Conservation (phyloP, 2,797 vertebrate species). For the Phrynocephalus guinanensis region DNA sequence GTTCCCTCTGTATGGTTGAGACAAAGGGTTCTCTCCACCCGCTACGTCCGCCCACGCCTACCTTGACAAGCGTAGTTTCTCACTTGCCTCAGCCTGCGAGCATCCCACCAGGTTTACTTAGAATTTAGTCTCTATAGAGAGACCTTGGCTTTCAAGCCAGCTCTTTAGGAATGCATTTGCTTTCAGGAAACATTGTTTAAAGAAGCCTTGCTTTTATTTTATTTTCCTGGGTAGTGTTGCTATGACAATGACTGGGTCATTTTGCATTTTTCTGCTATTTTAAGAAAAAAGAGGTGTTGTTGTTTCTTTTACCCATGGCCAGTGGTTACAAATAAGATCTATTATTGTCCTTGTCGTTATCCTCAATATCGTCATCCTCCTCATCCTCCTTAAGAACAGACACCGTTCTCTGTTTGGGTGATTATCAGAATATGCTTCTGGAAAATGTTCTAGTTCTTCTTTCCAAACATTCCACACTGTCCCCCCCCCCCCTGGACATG, state of each 20-base stretch:
- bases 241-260: not conserved
- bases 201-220: too few species aligned
- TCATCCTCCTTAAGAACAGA: not conserved
- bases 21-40: not conserved
- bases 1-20: not conserved
- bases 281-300: not conserved
- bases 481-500: not conserved
- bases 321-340: not conserved
- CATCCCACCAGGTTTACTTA: not conserved
- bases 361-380: too few species aligned
- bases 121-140: not conserved
- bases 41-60: not conserved
- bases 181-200: not conserved
- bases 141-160: conserved; percentile 1
- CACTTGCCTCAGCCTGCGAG: not conserved
- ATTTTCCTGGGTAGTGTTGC: not conserved
- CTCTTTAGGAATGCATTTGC: conserved; percentile 9
- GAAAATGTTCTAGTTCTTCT: not conserved
- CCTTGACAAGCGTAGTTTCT: not conserved
- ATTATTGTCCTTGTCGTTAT: not conserved
- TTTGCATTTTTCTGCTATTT: not conserved
- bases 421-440: not conserved
- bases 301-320: not conserved
- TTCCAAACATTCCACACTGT: too few species aligned
- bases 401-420: not conserved